Base-by-base conservation (phyloP, 2,888 invertebrate species). In the Melitaea athalia region DNA sequence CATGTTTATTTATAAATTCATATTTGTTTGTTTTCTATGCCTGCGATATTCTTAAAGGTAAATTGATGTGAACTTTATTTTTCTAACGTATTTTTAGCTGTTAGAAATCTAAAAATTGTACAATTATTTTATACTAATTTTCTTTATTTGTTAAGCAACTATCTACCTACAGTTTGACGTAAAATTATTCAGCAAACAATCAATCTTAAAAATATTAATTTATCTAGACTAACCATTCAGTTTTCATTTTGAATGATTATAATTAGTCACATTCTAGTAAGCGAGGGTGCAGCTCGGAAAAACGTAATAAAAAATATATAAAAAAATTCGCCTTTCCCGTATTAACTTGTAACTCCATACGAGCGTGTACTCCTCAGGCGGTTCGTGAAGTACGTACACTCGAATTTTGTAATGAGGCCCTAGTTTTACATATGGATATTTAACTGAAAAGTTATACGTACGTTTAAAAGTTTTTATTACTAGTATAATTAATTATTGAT, bases 301-400 rank as follows among this genome's bases (percentile, higher is more conserved):
- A 50, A 42, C 24, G 24, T 7, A 14, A n/a, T 38, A 55, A 55
- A 64, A 59, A 49, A 57, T 12, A 45, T 31, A 43, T 5, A 50
- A n/a, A 50, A n/a, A 49, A 59, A 59, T 24, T 64, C 31, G 50
- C 4, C 24, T 50, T 57, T 59, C 38, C 8, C 50, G 64, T 7
- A 1, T 31, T 24, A 57, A 50, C 59, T 64, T 50, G 50, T 49
- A 59, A 64, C 50, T 59, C 42, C 64, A n/a, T 42, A 50, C 42
- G 50, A 42, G 59, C 64, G 43, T 64, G 59, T 64, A 50, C 64
- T 31, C n/a, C 50, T 64, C 64, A 50, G 59, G 64, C 24, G 31
- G 43, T 42, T 59, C 31, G 17, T 57, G 12, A 50, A 64, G 64
- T 43, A 64, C 52, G 6, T n/a, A 45, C 17, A 52, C 64, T 59